Evolutionary conservation across 2,797 vertebrate species (phyloP), one percentile per base, ranked within the genome.

Genomic region (Sebastolobus altivelis): DNA sequence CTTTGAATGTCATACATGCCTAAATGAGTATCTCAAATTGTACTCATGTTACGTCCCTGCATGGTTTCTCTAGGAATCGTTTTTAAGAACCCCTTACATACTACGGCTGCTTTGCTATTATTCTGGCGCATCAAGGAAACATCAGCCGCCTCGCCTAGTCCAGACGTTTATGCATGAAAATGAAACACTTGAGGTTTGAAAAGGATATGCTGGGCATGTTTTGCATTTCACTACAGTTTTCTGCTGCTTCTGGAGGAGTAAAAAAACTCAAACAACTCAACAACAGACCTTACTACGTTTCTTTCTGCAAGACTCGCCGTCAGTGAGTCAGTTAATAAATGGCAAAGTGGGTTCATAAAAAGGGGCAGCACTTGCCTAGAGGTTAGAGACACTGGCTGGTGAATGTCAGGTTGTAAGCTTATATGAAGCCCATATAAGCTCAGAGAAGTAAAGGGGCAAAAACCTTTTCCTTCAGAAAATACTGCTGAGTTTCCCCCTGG

Each of bases 321-420:
- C 72, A 78, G 80, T 18, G 52, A 88, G 84, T 77, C 75, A 87
- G 85, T 86, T 90, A 84, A 89, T 89, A 92, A 88, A 91, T 54
- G 76, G 75, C 62, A 85, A 87, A 90, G 84, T 76, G 68, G 74
- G 82, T 89, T 91, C 85, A 90, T 89, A 85, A 88, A 86, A 85
- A 83, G 59, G 72, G 72, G 75, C 77, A 81, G 81, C 35, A 13
- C 75, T 87, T n/a, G 87, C 89, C 89, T 83, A 56, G 73, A 91
- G 90, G 84, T 90, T 79, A 77, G 67, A 87, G 54, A n/a, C 81
- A 46, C 1, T 65, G 67, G 70, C 75, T 81, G 77, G 65, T 69
- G 82, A 79, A 81, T 81, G 76, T 10, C 18, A 75, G 82, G 78
- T 81, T 83, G 66, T 72, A 72, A 72, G 56, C 54, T 76, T 61